A percentile compares a stretch with the other conserved stretches of the same genome.
phyloP scores from a whole-genome alignment of 2,113 vertebrate species.

The Bettongia penicillata region DNA sequence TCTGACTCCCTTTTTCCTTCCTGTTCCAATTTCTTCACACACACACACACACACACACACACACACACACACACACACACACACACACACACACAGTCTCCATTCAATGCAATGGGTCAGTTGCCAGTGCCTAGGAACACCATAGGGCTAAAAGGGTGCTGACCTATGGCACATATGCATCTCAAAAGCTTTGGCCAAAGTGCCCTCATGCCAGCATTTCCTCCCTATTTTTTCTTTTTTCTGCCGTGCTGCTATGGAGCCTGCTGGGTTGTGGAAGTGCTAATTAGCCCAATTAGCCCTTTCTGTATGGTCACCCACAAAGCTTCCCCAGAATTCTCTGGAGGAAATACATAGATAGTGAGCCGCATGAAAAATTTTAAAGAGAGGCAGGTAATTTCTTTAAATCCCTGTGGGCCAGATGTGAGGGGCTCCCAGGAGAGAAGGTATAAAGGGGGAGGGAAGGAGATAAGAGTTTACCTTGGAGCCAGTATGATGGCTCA shows the following conservation, averaged over 20 bases:
- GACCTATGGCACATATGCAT: neutral
- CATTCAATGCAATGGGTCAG: neutral
- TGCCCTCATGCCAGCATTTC: neutral
- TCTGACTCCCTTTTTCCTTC: neutral
- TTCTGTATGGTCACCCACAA: slow-evolving; percentile 2
- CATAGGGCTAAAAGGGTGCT: neutral
- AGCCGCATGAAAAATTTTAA: neutral
- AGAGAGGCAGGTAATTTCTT: neutral
- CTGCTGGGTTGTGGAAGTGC: neutral
- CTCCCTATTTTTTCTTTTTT: neutral
- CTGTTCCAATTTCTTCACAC: neutral
- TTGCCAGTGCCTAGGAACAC: neutral
- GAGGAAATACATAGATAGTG: neutral
- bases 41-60: neutral
- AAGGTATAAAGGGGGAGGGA: neutral
- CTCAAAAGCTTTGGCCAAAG: neutral
- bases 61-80: neutral
- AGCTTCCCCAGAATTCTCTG: slow-evolving; percentile 1
- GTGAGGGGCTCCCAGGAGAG: neutral
- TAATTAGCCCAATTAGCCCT: slow-evolving; percentile 2
- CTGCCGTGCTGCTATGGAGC: neutral
- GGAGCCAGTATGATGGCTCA: neutral
- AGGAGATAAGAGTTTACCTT: neutral
- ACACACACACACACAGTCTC: no score
- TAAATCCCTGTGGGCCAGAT: neutral